Evolutionary conservation across 2,797 vertebrate species (phyloP), one percentile per base, ranked within the genome.

Genomic region (Crax fasciolata): DNA sequence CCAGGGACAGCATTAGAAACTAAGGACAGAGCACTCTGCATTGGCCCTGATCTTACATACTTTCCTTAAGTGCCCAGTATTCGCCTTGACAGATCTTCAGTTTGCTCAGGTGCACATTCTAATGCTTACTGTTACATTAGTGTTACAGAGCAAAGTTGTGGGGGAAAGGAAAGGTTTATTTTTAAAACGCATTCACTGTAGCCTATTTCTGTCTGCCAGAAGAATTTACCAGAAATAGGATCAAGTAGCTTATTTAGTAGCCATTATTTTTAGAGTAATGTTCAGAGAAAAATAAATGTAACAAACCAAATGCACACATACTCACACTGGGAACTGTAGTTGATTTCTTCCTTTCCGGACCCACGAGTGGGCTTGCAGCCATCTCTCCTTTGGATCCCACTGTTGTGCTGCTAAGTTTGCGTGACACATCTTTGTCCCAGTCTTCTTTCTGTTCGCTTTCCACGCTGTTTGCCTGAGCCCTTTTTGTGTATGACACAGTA

Each of bases 391-490:
- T 99, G 5, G 99, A 99, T 41, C 98, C 98, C 65, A 98, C 99
- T 8, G 96, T 97, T 17, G 98, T 98, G 97, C 98, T 98, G 97
- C 99, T 98, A 12, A 98, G 98, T 90, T 99, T 98, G 58, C 98
- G 99, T 0, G 98, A 98, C 65, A 97, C 92, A 28, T 98, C 98
- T 84, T 98, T 99, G 86, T 99, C 99, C 99, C 99, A 99, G 58
- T 99, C 99, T 84, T 99, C 99, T 73, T 98, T 98, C 97, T 99
- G 99, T 51, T 99, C 99, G 5, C 98, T 99, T 72, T 99, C 99
- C 94, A 99, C 98, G 1, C 99, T 99, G 80, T 98, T 98, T 27
- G 99, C 98, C 97, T 99, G 99, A 83, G 98, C 98, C 24, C 99
- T 99, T 97, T 99, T 99, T 1, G 98, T 98, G 77, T 99, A 99